A percentile compares a stretch with the other conserved stretches of the same genome.
These are phyloP conservation scores for Prunella himalayana DNA, from an alignment of 2,113 vertebrate genomes.

Conservation along the genomic window DNA sequence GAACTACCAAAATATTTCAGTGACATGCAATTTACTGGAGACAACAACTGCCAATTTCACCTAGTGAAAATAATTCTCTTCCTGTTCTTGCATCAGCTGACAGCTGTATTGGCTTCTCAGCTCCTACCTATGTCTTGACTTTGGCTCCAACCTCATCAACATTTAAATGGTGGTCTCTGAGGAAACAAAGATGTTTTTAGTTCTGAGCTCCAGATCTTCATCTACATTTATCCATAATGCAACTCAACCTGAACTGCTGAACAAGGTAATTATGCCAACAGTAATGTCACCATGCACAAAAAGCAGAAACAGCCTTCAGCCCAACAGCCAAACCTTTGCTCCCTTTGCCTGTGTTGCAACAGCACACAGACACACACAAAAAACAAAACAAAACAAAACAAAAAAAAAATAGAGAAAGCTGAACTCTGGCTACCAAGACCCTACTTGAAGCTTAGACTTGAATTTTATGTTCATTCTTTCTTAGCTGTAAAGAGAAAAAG, in stretches of 20 bases:
- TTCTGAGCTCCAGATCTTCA: not conserved
- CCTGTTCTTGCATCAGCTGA: not conserved
- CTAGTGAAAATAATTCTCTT: not conserved
- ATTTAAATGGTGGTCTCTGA: not conserved
- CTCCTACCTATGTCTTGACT: not conserved
- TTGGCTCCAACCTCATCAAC: not conserved
- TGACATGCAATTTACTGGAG: not conserved
- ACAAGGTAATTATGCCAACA: not conserved
- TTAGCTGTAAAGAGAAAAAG: not conserved
- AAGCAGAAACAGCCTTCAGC: not conserved
- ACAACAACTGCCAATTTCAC: not conserved
- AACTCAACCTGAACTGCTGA: not conserved
- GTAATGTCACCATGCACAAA: not conserved
- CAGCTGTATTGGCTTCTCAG: not conserved
- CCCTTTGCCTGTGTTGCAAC: not conserved
- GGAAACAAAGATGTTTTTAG: not conserved
- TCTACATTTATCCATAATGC: not conserved
- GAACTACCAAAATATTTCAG: not conserved
- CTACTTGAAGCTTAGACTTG: not conserved
- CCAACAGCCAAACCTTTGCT: not conserved
- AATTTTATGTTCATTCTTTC: not conserved
- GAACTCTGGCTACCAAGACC: not conserved
- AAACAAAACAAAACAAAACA: not conserved
- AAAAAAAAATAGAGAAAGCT: rapidly evolving
- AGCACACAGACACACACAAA: too few species aligned